These are phyloP conservation scores for Hippocampus abdominalis DNA, from an alignment of 2,113 vertebrate genomes.

Conservation along the genomic window DNA sequence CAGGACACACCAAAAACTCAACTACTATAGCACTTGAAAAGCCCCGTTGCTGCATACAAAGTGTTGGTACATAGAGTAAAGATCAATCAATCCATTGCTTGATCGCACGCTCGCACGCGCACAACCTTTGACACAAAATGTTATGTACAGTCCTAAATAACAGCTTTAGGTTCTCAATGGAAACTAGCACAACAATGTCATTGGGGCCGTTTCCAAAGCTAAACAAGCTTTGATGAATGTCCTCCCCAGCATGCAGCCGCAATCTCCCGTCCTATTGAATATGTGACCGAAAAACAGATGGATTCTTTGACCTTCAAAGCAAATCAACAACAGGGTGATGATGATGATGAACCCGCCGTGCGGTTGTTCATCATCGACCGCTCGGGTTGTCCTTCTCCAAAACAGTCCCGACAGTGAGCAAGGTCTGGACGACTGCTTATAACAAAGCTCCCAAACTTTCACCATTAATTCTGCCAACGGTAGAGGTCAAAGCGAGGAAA, in stretches of 20 bases:
- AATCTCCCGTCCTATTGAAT: constrained; percentile 45
- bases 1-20: no score
- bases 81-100: no score
- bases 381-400: constrained; percentile 41
- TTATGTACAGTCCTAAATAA: neutral
- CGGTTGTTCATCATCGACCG: constrained; percentile 40
- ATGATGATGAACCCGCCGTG: constrained; percentile 33
- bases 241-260: constrained; percentile 2
- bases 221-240: constrained; percentile 48
- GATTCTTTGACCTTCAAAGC: constrained; percentile 57
- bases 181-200: neutral
- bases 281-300: constrained; percentile 63
- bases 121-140: neutral
- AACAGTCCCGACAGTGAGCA: constrained; percentile 37
- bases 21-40: no score
- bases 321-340: constrained; percentile 18
- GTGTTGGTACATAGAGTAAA: no score
- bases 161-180: neutral
- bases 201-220: neutral
- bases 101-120: no score
- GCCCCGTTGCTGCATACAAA: neutral
- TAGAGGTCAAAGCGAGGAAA: constrained; percentile 27
- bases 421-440: constrained; percentile 26
- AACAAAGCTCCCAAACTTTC: constrained; percentile 14
- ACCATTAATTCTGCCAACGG: constrained; percentile 34